Conservation (phyloP, 2,888 invertebrate species). For the Catonia carolina region DNA sequence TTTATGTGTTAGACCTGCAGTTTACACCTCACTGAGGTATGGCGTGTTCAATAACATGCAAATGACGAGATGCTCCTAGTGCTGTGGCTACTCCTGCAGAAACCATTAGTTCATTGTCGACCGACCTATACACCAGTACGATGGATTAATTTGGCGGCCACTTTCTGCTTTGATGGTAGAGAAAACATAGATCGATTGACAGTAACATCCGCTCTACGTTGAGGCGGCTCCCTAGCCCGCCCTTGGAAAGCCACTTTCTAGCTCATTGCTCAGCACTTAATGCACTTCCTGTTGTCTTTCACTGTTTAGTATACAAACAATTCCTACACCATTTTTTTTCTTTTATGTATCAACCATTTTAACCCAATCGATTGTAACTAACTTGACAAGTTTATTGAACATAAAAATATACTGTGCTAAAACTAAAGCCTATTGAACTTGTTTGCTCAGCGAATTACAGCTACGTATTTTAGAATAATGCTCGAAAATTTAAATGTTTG, state of each 20-base stretch:
- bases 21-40: background rate
- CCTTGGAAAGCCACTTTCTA: conserved; percentile 7
- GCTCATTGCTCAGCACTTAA: background rate
- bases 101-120: conserved; percentile 7
- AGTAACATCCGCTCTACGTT: conserved; percentile 1
- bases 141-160: background rate
- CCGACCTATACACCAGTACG: background rate
- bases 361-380: too few relatives aligned
- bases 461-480: too few relatives aligned
- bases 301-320: too few relatives aligned
- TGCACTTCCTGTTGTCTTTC: background rate
- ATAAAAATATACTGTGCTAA: too few relatives aligned
- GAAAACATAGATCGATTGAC: conserved; percentile 10
- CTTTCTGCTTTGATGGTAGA: conserved; percentile 4
- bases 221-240: background rate
- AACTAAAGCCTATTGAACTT: too few relatives aligned
- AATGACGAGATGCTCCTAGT: background rate
- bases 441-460: too few relatives aligned
- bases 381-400: too few relatives aligned
- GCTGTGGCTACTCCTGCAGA: background rate
- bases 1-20: background rate
- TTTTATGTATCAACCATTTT: too few relatives aligned
- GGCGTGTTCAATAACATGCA: conserved; percentile 8
- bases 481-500: too few relatives aligned
- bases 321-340: too few relatives aligned